A percentile compares a stretch with the other conserved stretches of the same genome.
phyloP scores from a whole-genome alignment of 1,140 invertebrate species.

The Hormaphis cornu region DNA sequence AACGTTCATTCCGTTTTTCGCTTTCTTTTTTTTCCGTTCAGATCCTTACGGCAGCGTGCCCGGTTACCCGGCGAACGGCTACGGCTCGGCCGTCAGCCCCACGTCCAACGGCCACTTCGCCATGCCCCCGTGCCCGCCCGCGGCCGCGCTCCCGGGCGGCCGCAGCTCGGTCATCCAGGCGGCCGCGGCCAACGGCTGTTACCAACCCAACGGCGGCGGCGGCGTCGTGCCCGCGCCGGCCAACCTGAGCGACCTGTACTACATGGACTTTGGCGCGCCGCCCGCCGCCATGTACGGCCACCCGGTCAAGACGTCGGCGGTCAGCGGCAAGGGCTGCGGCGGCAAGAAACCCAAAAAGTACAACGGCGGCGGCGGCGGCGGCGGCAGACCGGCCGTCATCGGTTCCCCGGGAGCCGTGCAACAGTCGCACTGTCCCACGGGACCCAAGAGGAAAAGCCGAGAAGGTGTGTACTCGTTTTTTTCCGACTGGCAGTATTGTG shows the following conservation, averaged over 20 bases:
- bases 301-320: too few species aligned
- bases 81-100: conserved; percentile 40
- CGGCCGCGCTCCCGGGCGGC: conserved; percentile 40
- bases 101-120: conserved; percentile 47
- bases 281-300: conserved; percentile 24
- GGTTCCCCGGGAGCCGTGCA: background rate
- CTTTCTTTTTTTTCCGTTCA: conserved; percentile 42
- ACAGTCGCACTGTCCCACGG: conserved; percentile 39
- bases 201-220: conserved; percentile 44
- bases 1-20: background rate
- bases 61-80: conserved; percentile 38
- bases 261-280: conserved; percentile 62
- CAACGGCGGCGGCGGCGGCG: conserved; percentile 36
- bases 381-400: background rate
- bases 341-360: conserved; percentile 62
- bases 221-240: conserved; percentile 36
- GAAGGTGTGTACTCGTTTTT: conserved; percentile 54
- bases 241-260: conserved; percentile 45
- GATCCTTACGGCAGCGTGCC: conserved; percentile 36
- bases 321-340: conserved; percentile 37
- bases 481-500: background rate
- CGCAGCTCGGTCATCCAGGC: conserved; percentile 65
- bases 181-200: conserved; percentile 50
- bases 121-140: conserved; percentile 51
- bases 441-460: conserved; percentile 79